Percentiles rank a stretch among this genome's conserved stretches.
phyloP scores from a whole-genome alignment of 2,113 vertebrate genomes.

The Salminus brasiliensis region DNA sequence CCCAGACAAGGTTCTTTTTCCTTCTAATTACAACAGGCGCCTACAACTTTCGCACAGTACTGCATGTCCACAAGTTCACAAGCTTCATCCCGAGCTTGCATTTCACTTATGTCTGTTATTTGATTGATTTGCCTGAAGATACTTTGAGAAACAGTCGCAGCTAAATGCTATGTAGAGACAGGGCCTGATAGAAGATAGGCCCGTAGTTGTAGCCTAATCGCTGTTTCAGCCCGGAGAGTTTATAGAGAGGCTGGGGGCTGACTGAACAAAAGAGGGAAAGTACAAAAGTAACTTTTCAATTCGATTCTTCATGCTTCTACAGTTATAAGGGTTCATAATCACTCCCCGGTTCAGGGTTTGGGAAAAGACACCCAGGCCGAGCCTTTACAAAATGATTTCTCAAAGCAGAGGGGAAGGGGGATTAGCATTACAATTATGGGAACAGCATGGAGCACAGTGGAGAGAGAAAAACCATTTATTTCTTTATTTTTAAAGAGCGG shows the following conservation, averaged over 20 bases:
- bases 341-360: conserved; percentile 73
- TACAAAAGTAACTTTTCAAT: conserved; percentile 53
- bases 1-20: no score
- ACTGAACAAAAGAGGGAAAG: conserved; percentile 41
- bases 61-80: no score
- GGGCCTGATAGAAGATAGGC: not conserved
- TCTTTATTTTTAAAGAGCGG: conserved; percentile 47
- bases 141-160: no score
- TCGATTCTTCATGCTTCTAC: conserved; percentile 61
- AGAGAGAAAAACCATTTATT: conserved; percentile 54
- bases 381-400: conserved; percentile 82
- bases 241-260: conserved; percentile 19
- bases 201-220: not conserved
- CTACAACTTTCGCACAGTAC: no score
- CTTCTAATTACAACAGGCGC: no score
- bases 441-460: conserved; percentile 72
- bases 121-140: no score
- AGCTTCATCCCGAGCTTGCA: no score
- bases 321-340: conserved; percentile 70
- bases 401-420: conserved; percentile 73
- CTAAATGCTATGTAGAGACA: no score
- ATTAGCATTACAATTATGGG: conserved; percentile 83
- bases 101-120: no score
- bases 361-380: conserved; percentile 71
- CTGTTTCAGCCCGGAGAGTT: conserved; percentile 3